Evolutionary conservation across 2,113 vertebrate genomes (phyloP), one percentile per base, ranked within the genome.

Genomic region (Alouatta palliata): DNA sequence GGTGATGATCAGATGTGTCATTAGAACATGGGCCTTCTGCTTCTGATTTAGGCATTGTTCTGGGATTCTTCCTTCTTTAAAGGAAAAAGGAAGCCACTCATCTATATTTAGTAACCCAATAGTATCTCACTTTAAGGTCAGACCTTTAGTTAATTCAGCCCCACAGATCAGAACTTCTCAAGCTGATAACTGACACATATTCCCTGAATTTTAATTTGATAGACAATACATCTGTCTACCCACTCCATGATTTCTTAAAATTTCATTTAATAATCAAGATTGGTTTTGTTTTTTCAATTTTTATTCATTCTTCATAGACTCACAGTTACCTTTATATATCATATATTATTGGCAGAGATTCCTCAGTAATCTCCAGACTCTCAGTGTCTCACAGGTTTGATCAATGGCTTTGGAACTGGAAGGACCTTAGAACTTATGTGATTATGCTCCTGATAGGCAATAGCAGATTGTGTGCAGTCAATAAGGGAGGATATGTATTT

Each of bases 181-280:
- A 87, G 14, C 43, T 80, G 32, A n/a, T 71, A 88, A 79, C 21
- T 43, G 49, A 81, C 40, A 13, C 10, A 14, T 12, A 64, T 40
- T 80, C 43, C 11, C 25, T 96, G 32, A 54, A 91, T 92, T 97
- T 85, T 68, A 83, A 93, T 64, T 54, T 49, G 10, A 2, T 68
- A 13, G 21, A 30, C 8, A 81, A 23, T 23, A 3, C 20, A 30
- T 79, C 45, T 82, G 11, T 1, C 61, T 17, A n/a, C 40, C 40
- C 40, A 3, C 0, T 52, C 17, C 64, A 12, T 83, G 75, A 79
- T 52, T 87, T 92, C 43, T 76, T 32, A 49, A 91, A 66, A 70
- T 7, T 32, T 54, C 23, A 64, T 71, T 92, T 79, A 90, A 84
- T 68, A 66, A n/a, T 83, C 25, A 61, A 88, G 10, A 79, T 87